These are phyloP conservation scores for Tiaroga cobitis DNA, from an alignment of 2,797 vertebrate genomes.

Conservation along the genomic window DNA sequence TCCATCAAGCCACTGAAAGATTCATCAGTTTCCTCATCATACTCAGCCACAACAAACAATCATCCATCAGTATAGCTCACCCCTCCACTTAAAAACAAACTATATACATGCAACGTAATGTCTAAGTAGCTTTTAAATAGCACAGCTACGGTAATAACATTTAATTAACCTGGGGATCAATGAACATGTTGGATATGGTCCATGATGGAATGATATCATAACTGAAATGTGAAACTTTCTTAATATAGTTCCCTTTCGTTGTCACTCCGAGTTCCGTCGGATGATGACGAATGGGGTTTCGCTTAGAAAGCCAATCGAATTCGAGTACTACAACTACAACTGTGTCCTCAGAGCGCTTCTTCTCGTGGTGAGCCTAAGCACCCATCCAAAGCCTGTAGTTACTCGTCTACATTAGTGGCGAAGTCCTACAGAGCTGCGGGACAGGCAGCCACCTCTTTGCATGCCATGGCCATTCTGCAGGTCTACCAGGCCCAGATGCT, in stretches of 20 bases:
- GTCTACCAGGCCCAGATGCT: no score
- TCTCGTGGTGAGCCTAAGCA: no score
- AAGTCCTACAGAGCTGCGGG: no score
- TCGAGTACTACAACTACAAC: no score
- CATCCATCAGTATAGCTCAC: slow-evolving; percentile 41
- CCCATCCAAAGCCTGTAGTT: no score
- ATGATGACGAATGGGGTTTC: no score
- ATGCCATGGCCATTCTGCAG: no score
- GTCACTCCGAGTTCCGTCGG: no score
- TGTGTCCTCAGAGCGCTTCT: no score
- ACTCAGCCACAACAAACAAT: slow-evolving; percentile 57
- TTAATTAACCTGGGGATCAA: slow-evolving; percentile 40
- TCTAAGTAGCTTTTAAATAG: slow-evolving; percentile 51
- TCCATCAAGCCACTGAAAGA: slow-evolving; percentile 35
- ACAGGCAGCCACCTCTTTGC: no score
- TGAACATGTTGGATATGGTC: slow-evolving; percentile 19
- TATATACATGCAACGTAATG: slow-evolving; percentile 26
- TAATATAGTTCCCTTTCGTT: slow-evolving; percentile 3
- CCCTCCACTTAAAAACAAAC: slow-evolving; percentile 41
- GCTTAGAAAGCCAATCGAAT: no score
- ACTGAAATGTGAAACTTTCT: slow-evolving; percentile 9
- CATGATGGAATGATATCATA: background rate
- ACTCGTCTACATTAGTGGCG: no score
- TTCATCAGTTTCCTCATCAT: slow-evolving; percentile 47
- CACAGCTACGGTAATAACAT: slow-evolving; percentile 21